Evolutionary conservation across 2,888 invertebrate species (phyloP).

Genomic region (Ennomos quercinarius): DNA sequence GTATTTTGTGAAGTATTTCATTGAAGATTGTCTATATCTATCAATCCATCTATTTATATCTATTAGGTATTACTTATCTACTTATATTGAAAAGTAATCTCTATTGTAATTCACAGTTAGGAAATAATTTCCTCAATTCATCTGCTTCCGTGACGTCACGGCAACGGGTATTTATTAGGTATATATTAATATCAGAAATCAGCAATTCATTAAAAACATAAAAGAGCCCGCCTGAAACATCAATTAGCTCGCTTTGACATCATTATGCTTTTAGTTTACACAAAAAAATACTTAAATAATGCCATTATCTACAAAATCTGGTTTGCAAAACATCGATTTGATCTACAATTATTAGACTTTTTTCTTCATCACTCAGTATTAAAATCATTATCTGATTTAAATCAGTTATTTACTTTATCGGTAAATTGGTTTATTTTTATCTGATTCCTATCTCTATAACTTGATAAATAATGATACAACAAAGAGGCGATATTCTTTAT

Average conservation of each 20-base stretch:
- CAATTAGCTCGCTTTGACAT: slow-evolving; percentile 5
- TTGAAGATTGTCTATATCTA: too few relatives aligned
- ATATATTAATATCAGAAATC: too few relatives aligned
- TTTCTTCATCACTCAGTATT: slow-evolving; percentile 18
- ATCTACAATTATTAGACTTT: slow-evolving; percentile 5
- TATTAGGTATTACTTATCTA: not conserved
- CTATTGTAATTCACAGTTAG: too few relatives aligned
- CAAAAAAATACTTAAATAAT: slow-evolving; percentile 16
- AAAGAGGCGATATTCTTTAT: too few relatives aligned
- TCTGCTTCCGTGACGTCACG: too few relatives aligned
- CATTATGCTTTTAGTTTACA: slow-evolving; percentile 24
- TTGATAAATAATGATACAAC: slow-evolving; percentile 1
- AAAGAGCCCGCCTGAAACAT: not conserved
- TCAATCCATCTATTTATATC: too few relatives aligned
- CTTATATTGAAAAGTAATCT: not conserved
- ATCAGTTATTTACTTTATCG: slow-evolving; percentile 29
- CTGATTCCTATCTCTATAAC: slow-evolving; percentile 1
- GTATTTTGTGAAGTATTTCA: too few relatives aligned
- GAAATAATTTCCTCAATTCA: too few relatives aligned
- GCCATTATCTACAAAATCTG: slow-evolving; percentile 16
- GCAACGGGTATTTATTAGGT: too few relatives aligned
- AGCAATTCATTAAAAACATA: slow-evolving; percentile 1
- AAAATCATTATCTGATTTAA: slow-evolving; percentile 4
- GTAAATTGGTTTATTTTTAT: slow-evolving; percentile 35
- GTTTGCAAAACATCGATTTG: slow-evolving; percentile 16